Evolutionary conservation across 2,113 vertebrate genomes (phyloP), one percentile per base, ranked within the genome.

Genomic region (Aphyosemion australe): DNA sequence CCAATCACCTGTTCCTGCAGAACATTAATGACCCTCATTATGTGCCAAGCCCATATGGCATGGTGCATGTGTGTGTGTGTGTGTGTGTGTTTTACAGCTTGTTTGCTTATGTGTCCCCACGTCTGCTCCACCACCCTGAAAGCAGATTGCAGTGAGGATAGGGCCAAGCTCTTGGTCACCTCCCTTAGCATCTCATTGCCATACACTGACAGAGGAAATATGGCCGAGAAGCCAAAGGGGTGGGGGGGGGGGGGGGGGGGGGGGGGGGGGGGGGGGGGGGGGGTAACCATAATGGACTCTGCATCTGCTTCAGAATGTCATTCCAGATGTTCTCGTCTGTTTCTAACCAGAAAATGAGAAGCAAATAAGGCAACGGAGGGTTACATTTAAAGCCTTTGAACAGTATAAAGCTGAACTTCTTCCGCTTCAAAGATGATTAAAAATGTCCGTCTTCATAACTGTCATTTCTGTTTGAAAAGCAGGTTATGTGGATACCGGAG

Each of bases 21-120:
- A 67, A 64, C 75, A 78, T 70, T 76, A 85, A 87, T 81, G 84
- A 80, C 88, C 84, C 84, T 90, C 82, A 87, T 90, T 90, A 90
- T 68, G 65, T 63, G 26, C 34, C 15, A 3, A 1, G 26, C 49
- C 83, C 78, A 81, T 87, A 85, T 88, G 90, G 78, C 73, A 2
- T 1, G 0, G 6, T 8, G 13, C 20, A 5, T 26, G 26, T 26
- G 26, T 26, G 21, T 26, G 12, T 66, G 72, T 58, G 26, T 47
- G 31, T 50, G 48, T 18, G 48, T 37, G 41, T 37, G 62, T 39
- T 57, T 14, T 39, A n/a, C 31, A 43, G 42, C 39, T 31, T 39
- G 39, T 49, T 58, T 55, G 54, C 61, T 45, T 43, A 15, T 37
- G 19, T 10, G 45, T 52, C 43, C 15, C 9, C 10, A 5, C 8